Base-by-base conservation (phyloP, 2,888 invertebrate genomes). In the Platypus cylindrus region DNA sequence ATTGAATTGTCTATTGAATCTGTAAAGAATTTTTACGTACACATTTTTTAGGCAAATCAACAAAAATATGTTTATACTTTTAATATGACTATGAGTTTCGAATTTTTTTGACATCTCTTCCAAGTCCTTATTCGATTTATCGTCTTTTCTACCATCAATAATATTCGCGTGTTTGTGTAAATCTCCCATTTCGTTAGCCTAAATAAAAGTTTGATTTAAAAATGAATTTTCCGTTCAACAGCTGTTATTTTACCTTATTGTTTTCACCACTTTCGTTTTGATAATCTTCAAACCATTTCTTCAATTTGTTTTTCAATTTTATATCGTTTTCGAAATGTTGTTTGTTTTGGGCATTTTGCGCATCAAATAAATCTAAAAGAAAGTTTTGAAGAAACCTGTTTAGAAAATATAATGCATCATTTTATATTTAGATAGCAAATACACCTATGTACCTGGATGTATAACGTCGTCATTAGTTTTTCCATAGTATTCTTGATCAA, bases 321-420 rank as follows among this genome's bases (percentile, higher is more conserved):
- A 48, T 26, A 26, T 51, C 48, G 20, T 47, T 47, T 27, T 51
- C 44, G 12, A 38, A 36, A 23, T 41, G 34, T 22, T 41, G 38
- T 20, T 53, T 37, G 7, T 53, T 51, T 17, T 55, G 46, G 15
- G 48, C 45, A n/a, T 56, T 55, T 37, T 56, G 52, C 13, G 39
- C 48, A 37, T 54, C 46, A n/a, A 53, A 38, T n/a, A 54, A 38
- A 38, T 54, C 55, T 0, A 60, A 16, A 35, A 35, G 18, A 20
- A 12, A 28, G n/a, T n/a, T n/a, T n/a, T n/a, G n/a, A n/a, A n/a
- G n/a, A n/a, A n/a, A n/a, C n/a, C n/a, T n/a, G n/a, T n/a, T n/a
- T n/a, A n/a, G n/a, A n/a, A n/a, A n/a, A n/a, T n/a, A n/a, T n/a
- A n/a, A n/a, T n/a, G n/a, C n/a, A n/a, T n/a, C n/a, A n/a, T n/a